These are phyloP conservation scores for Hydropsyche betteni DNA, from an alignment of 2,888 invertebrate species.

Conservation along the genomic window DNA sequence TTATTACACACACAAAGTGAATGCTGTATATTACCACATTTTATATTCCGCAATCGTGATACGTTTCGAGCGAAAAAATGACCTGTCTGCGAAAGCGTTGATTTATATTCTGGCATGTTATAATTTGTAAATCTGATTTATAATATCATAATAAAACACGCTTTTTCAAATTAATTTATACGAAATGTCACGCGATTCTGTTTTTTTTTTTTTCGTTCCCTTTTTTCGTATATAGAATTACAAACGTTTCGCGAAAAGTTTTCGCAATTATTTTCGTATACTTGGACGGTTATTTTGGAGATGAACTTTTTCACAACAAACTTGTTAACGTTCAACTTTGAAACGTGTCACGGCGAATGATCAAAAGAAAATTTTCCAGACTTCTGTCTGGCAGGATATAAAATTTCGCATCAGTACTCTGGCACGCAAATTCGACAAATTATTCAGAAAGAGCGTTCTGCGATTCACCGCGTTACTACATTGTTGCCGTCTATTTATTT, in stretches of 20 bases:
- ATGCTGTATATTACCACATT: slow-evolving; percentile 4
- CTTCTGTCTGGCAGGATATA: not conserved
- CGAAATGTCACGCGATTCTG: not conserved
- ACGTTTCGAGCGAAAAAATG: not conserved
- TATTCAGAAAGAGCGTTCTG: not conserved
- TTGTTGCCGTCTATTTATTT: not conserved
- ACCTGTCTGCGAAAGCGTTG: slow-evolving; percentile 10
- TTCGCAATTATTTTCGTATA: too few species aligned
- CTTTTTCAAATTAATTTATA: slow-evolving; percentile 11
- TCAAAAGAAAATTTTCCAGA: slow-evolving; percentile 14
- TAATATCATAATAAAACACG: slow-evolving; percentile 9
- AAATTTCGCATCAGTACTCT: not conserved
- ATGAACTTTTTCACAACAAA: not conserved
- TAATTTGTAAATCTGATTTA: slow-evolving; percentile 14
- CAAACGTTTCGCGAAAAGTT: too few species aligned
- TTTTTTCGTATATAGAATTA: too few species aligned
- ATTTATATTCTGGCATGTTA: slow-evolving; percentile 12
- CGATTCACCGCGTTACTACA: not conserved
- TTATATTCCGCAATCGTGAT: slow-evolving; percentile 7
- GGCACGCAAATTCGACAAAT: slow-evolving; percentile 6
- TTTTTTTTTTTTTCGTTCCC: not conserved
- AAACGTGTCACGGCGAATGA: slow-evolving; percentile 21
- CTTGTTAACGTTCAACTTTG: slow-evolving; percentile 4
- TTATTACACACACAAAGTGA: slow-evolving; percentile 22
- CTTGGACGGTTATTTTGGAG: not conserved